A percentile compares a stretch with the other conserved stretches of the same genome.
These are phyloP conservation scores for Brachymystax lenok DNA, from an alignment of 2,797 vertebrate genomes.

Conservation along the genomic window DNA sequence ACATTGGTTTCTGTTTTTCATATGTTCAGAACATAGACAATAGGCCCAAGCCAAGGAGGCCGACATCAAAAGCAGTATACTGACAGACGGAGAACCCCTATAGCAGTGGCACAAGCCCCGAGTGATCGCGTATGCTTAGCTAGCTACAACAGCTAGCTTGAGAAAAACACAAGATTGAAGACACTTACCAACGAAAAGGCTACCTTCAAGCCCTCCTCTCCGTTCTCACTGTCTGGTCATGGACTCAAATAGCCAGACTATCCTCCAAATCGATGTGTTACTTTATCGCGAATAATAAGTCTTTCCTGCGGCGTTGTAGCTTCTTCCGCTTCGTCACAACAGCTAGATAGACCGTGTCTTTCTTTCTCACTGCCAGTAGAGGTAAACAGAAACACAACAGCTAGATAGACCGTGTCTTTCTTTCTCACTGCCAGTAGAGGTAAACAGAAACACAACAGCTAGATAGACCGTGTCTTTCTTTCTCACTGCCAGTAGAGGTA, in stretches of 20 bases:
- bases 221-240: slow-evolving; percentile 68
- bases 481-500: slow-evolving; percentile 57
- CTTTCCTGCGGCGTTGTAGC: not conserved
- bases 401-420: slow-evolving; percentile 27
- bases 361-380: slow-evolving; percentile 49
- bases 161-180: slow-evolving; percentile 2
- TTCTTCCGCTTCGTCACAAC: slow-evolving; percentile 38
- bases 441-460: slow-evolving; percentile 57
- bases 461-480: slow-evolving; percentile 28
- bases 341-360: slow-evolving; percentile 28
- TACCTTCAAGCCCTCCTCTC: slow-evolving; percentile 65
- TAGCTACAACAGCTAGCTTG: not conserved
- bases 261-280: not conserved
- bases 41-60: not conserved
- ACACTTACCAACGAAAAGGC: slow-evolving; percentile 74
- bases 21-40: not conserved
- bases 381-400: slow-evolving; percentile 60
- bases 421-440: slow-evolving; percentile 53
- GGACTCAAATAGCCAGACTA: slow-evolving; percentile 27
- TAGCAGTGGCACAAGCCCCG: not conserved
- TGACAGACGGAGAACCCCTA: not conserved
- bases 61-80: not conserved
- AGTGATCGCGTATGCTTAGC: slow-evolving; percentile 55
- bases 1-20: not conserved
- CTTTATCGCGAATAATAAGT: not conserved